Conservation (phyloP, 1,140 invertebrate species). For the Eumaeus atala region DNA sequence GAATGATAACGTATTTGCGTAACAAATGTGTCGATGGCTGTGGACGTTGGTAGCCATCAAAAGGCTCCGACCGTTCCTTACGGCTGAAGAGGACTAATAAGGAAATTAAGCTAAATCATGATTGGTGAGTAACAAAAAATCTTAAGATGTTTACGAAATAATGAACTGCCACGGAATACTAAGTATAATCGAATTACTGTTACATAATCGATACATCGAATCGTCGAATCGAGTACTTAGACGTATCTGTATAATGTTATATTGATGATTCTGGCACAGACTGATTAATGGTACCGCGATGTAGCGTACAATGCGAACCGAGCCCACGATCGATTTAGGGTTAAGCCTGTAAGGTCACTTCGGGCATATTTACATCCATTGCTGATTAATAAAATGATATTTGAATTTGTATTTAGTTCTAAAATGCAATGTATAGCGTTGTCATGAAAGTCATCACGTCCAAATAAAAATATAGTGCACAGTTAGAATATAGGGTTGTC, state of each 20-base stretch:
- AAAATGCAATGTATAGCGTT: conserved; percentile 27
- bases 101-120: too few relatives aligned
- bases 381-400: neutral
- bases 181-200: conserved; percentile 64
- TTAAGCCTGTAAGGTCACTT: conserved; percentile 23
- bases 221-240: conserved; percentile 64
- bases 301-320: conserved; percentile 55
- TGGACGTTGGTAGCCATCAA: too few relatives aligned
- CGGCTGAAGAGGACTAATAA: too few relatives aligned
- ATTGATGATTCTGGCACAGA: conserved; percentile 69
- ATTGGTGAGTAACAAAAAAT: neutral
- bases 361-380: conserved; percentile 26
- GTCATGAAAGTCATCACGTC: neutral
- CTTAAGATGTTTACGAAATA: conserved; percentile 47
- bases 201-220: conserved; percentile 63
- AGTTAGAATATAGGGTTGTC: conserved; percentile 56
- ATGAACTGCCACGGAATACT: conserved; percentile 53
- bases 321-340: conserved; percentile 34
- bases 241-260: conserved; percentile 68
- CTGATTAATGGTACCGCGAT: conserved; percentile 65
- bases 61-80: too few relatives aligned
- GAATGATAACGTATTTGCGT: too few relatives aligned
- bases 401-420: conserved; percentile 15
- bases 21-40: too few relatives aligned
- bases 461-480: conserved; percentile 20